phyloP scores from a whole-genome alignment of 1,140 invertebrate genomes.

The Achatina immaculata region DNA sequence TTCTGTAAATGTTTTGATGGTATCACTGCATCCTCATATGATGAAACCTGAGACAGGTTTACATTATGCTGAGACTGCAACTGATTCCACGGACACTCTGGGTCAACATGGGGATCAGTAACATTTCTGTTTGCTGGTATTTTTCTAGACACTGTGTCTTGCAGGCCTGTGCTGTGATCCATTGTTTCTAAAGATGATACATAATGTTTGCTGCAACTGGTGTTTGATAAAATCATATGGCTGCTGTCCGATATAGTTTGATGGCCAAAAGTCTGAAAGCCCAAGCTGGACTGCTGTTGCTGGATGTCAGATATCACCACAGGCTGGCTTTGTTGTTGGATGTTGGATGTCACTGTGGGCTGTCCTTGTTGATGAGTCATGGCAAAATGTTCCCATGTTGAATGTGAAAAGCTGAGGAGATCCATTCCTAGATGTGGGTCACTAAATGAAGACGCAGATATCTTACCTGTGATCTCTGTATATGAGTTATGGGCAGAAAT shows the following conservation, averaged over 20 bases:
- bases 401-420: not conserved
- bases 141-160: not conserved
- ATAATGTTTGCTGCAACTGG: not conserved
- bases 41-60: not conserved
- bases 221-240: slow-evolving; percentile 1
- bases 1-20: not conserved
- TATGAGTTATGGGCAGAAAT: slow-evolving; percentile 17
- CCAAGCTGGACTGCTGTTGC: not conserved
- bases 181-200: not conserved
- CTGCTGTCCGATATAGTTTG: not conserved
- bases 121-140: not conserved
- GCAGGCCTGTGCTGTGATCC: not conserved
- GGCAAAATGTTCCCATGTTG: slow-evolving; percentile 19
- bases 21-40: not conserved
- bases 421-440: not conserved
- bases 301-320: not conserved
- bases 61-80: not conserved
- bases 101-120: not conserved
- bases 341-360: not conserved
- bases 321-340: no score
- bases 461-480: not conserved
- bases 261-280: not conserved
- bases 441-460: not conserved
- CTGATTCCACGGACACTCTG: not conserved
- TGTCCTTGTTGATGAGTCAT: not conserved